These are phyloP conservation scores for Nymphalis c-album DNA, from an alignment of 2,888 invertebrate species.

Conservation along the genomic window DNA sequence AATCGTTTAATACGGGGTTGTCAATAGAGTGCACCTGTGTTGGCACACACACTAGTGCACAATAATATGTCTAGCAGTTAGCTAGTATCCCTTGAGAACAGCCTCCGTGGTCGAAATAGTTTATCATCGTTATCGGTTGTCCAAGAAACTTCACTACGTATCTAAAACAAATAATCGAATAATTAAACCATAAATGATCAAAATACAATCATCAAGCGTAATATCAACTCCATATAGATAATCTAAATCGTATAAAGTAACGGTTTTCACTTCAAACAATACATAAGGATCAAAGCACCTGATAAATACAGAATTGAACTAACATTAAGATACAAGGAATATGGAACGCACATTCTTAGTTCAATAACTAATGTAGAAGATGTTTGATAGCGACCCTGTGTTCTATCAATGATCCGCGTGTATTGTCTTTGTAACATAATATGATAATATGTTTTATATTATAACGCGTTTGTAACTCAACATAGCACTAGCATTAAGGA, in stretches of 20 bases:
- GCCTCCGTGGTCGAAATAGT: too few species aligned
- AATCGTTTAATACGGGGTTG: too few species aligned
- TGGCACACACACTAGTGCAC: too few species aligned
- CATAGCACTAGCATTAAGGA: too few species aligned
- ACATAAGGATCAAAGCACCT: not conserved
- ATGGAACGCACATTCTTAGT: slow-evolving; percentile 35
- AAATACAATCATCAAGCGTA: too few species aligned
- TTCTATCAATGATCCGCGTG: slow-evolving; percentile 51
- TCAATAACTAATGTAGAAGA: slow-evolving; percentile 52
- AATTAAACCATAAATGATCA: too few species aligned
- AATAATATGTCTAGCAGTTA: too few species aligned
- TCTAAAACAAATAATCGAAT: not conserved
- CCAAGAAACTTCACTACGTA: not conserved
- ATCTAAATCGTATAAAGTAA: slow-evolving; percentile 1
- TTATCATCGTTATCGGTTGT: too few species aligned
- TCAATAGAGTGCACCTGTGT: too few species aligned
- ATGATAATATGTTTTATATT: not conserved
- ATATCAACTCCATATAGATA: not conserved
- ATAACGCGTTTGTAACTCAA: not conserved
- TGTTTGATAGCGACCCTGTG: slow-evolving; percentile 49
- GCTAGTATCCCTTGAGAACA: too few species aligned
- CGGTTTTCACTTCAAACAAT: slow-evolving; percentile 5
- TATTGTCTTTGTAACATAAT: slow-evolving; percentile 44
- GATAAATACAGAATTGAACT: slow-evolving; percentile 2
- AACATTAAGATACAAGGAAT: not conserved